Evolutionary conservation across 2,888 invertebrate species (phyloP), one percentile per base, ranked within the genome.

Genomic region (Drosophila pegasa): DNA sequence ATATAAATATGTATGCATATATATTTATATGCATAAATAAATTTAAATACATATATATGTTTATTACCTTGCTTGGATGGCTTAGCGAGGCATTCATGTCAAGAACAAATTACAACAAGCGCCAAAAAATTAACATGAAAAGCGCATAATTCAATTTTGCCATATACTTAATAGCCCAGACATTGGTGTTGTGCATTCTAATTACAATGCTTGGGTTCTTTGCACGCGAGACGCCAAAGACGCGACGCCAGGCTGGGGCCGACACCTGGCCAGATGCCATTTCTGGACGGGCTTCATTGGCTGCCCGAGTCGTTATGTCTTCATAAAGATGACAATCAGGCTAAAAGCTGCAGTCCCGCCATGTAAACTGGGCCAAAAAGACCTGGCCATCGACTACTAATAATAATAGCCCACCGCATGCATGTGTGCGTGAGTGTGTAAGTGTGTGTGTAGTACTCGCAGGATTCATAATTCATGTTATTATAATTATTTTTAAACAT

Each of bases 401-500:
- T 88, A 84, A 87, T 84, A 80, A 75, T 71, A 79, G 78, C 54
- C 33, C 41, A 38, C 50, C 25, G 25, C 14, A 10, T 41, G 22
- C 47, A n/a, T 12, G 45, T 9, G 37, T 25, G 18, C n/a, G n/a
- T 20, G 37, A 38, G 51, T 48, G 16, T 5, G 18, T 16, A 38
- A 12, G 40, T 43, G 25, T n/a, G n/a, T 43, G 41, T 43, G 52
- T 35, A 7, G 48, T 52, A 68, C 48, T 50, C 54, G 45, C 54
- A 64, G 64, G 60, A 61, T 59, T 60, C 59, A 61, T 77, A 88
- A 87, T 84, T 60, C 79, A 84, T 87, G 81, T 81, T 76, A 87
- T 85, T 87, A 84, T 76, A 84, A 84, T 87, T 85, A 85, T 84
- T 84, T 84, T 76, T 88, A 87, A 87, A 84, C 72, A 76, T 76